Base-by-base conservation (phyloP, 2,797 vertebrate genomes). In the Amniataba percoides region DNA sequence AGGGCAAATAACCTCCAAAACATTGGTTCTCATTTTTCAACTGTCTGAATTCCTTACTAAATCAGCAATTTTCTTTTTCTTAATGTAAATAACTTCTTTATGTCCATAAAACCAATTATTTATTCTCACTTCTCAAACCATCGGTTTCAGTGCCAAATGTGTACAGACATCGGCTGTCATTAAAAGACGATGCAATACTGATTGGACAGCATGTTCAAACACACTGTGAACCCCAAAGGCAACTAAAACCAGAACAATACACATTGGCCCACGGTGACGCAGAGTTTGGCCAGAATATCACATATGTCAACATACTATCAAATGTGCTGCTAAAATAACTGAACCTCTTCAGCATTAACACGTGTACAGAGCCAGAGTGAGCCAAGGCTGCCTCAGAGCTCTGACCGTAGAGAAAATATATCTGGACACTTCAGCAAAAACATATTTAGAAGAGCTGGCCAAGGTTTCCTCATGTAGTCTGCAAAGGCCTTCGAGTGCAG, bases 271-370 rank as follows among this genome's bases (percentile, higher is more conserved):
- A 66, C 23, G 48, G 83, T 87, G 84, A 88, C 39, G 79, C 68
- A 66, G 82, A 63, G 23, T 63, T 88, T 90, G 88, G 91, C 89
- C 73, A 61, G 77, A 89, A 79, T 83, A 81, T 75, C 72, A 78
- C 83, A 84, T 79, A 86, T 93, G 92, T 93, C 93, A 93, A 92
- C 92, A 89, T 92, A 81, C 81, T 86, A 88, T 93, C 86, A 92
- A 90, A 90, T 87, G 88, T 86, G 73, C 81, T 71, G 90, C 90
- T 92, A 85, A 91, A 94, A 91, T 86, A 89, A 91, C 85, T 81
- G 76, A 89, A 87, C 87, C 87, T 87, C 82, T 88, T 92, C 87
- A 90, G 87, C 84, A 88, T 91, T 92, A 92, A 90, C 91, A 91
- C 91, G 87, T 92, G 88, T 86, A 85, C 69, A 19, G 71, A 84